Evolutionary conservation across 2,888 invertebrate species (phyloP), one percentile per base, ranked within the genome.

Genomic region (Polietes domitor): DNA sequence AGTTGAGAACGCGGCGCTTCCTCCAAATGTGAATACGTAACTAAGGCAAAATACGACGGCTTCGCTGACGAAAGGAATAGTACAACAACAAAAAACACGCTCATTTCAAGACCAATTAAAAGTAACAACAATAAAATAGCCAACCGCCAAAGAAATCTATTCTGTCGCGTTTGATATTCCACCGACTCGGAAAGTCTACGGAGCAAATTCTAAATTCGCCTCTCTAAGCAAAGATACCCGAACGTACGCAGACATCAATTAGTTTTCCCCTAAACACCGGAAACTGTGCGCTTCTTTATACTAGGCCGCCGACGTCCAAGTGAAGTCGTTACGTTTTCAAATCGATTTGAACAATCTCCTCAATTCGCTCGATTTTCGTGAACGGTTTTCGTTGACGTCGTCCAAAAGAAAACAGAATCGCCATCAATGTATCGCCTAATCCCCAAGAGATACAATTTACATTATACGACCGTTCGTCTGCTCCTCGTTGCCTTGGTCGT

Each of bases 71-170:
- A 71, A 28, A 47, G 15, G 1, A 73, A 17, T 24, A 76, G 53
- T 74, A 21, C 28, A 50, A 63, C 28, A 17, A 41, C 55, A 37
- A 68, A 24, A 70, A 65, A 21, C 63, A 76, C 47, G 6, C 47
- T 61, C 65, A 32, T 61, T 68, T 68, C 17, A 75, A 41, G 32
- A 75, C 75, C 37, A 81, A 73, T n/a, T 61, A 24, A 28, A 74
- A 76, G 32, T 61, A 65, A 15, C 9, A 19, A 15, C 50, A 43
- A 47, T 47, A 71, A 61, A 26, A 53, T 47, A 47, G 9, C 15
- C 2, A 47, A 47, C 47, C 47, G 47, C 47, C 47, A 47, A 47
- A 47, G 47, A 47, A 47, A 47, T 47, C 47, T 47, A n/a, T n/a
- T n/a, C 47, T n/a, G 47, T 15, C n/a, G 15, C n/a, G 47, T n/a